Percentiles rank a stretch among this genome's conserved stretches.
phyloP scores from a whole-genome alignment of 2,113 vertebrate species.

The Microtus richardsoni region DNA sequence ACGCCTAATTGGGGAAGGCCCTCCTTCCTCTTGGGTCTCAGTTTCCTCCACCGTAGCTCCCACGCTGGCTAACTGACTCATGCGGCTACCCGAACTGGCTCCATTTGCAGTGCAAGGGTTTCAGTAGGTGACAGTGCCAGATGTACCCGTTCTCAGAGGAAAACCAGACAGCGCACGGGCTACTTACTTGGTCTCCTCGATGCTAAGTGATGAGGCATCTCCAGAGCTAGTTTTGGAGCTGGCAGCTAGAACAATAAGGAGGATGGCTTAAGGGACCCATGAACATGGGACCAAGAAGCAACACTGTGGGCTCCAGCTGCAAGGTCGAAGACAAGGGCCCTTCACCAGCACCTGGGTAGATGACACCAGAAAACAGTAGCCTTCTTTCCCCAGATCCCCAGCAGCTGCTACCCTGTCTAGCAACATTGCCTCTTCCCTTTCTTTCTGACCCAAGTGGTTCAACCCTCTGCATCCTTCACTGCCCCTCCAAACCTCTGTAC shows the following conservation, averaged over 20 bases:
- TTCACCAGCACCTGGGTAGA: neutral
- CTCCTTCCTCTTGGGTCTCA: neutral
- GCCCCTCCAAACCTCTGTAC: neutral
- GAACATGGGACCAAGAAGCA: neutral
- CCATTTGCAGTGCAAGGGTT: rapidly evolving
- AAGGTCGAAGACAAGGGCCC: neutral
- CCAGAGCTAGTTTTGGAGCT: conserved; percentile 90
- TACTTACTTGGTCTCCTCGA: conserved; percentile 94
- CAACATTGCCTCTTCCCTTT: neutral
- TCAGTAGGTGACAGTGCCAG: neutral
- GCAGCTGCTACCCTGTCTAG: neutral
- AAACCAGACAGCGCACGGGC: rapidly evolving
- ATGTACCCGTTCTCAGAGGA: neutral
- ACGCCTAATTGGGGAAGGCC: neutral
- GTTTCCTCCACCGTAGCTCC: neutral
- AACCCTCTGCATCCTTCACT: neutral
- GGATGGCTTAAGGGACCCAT: neutral
- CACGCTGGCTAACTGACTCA: neutral
- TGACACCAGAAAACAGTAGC: neutral
- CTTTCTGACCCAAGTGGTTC: neutral
- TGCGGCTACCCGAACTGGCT: neutral
- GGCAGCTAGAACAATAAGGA: conserved; percentile 74
- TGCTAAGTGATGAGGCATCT: conserved; percentile 92
- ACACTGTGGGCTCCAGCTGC: neutral
- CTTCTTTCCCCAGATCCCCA: neutral